Base-by-base conservation (phyloP, 1,140 invertebrate genomes). In the Belonocnema kinseyi region DNA sequence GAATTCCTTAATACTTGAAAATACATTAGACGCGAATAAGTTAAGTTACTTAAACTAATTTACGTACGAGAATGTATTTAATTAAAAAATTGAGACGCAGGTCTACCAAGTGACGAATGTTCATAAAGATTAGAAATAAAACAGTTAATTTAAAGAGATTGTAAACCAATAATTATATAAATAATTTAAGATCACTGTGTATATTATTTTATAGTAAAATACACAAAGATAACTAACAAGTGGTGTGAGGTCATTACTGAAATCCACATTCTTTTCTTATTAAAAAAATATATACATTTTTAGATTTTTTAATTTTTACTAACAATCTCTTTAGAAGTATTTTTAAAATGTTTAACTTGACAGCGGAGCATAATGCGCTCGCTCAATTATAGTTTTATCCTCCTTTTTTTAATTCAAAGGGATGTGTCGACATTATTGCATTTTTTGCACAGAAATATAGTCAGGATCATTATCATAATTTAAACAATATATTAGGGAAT, bases 141-240 rank as follows among this genome's bases (percentile, higher is more conserved):
- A 46, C 61, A 66, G 14, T 46, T 66, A 66, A 66, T 66, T 66
- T 83, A 87, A 87, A 87, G 83, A 78, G 58, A 87, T 81, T 87
- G 83, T 88, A 88, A 83, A 83, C 81, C 84, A 86, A 81, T 88
- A 85, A 87, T 84, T 85, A 85, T 85, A 88, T 86, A 78, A 87
- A 86, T 88, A 89, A 84, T 86, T 87, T 88, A 86, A 88, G 84
- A 85, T 82, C 88, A 82, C 84, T 86, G 84, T 88, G 88, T 90
- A 90, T 83, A 89, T 90, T 89, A 88, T 89, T 89, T 90, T 88
- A 87, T 89, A 89, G 81, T 53, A 86, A 88, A 89, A 89, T 86
- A 89, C 85, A 89, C 81, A 83, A 83, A 86, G 82, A 86, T 86
- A 78, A 89, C 84, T 86, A 85, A 85, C 78, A 82, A 80, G 50